Evolutionary conservation across 2,797 vertebrate species (phyloP), one percentile per base, ranked within the genome.

Genomic region (Micropoecilia bifurca): DNA sequence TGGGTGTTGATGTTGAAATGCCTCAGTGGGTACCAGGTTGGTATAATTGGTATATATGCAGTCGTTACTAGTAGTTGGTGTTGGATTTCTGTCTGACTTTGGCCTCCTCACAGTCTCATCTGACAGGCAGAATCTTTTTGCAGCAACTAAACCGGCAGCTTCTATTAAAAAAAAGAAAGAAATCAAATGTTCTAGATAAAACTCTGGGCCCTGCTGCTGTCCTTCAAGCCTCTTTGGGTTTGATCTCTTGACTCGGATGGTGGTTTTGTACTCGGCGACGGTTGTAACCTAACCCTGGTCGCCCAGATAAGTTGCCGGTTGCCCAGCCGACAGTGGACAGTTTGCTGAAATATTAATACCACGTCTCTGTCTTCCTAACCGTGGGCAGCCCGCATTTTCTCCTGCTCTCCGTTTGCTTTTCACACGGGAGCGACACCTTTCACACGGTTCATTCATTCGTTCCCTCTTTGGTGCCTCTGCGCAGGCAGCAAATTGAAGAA

Each of bases 311-410:
- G 85, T 87, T 95, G 90, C 88, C 91, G 90, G 95, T 96, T 95
- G 89, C 95, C 93, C 63, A 59, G 95, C 93, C 94, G 91, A 96
- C 94, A 85, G 80, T 50, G 83, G 83, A 91, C 83, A 83, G 85
- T 59, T 85, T 92, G 85, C 86, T 96, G 81, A 96, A 96, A 95
- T 95, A 96, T 96, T 96, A 89, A 96, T 95, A 83, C 43, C 77
- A 68, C 43, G 59, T 45, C 12, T 81, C 71, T 85, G 25, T 80
- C 25, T 82, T 66, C 45, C 88, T 83, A 85, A 83, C 82, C 82
- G 73, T 45, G 73, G 66, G 79, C 73, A 48, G 74, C 74, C 84
- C 63, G 47, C 80, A 82, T 80, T 90, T 93, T 84, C 77, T 22
- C 84, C 85, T 78, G 45, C 76, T 74, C 83, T 82, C 63, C 89